phyloP scores from a whole-genome alignment of 2,888 invertebrate genomes.

The Oscheius sp. region DNA sequence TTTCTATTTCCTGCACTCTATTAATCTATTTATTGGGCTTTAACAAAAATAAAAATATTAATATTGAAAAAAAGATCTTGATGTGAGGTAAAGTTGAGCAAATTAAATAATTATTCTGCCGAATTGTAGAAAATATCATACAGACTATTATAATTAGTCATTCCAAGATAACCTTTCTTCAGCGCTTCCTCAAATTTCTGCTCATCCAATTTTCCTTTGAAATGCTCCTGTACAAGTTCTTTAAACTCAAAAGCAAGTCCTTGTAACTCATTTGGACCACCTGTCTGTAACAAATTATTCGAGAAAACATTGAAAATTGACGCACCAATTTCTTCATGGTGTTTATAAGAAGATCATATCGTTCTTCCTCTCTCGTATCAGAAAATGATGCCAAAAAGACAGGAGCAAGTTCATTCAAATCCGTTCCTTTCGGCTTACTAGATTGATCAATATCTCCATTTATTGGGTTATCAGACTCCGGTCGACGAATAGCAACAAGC shows the following conservation, averaged over 20 bases:
- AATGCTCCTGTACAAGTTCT: too few relatives aligned
- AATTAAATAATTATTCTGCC: background rate
- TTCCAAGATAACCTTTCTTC: slow-evolving; percentile 5
- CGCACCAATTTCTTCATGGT: slow-evolving; percentile 5
- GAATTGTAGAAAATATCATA: background rate
- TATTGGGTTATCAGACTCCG: background rate
- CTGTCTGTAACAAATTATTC: background rate
- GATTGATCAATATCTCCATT: background rate
- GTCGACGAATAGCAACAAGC: background rate
- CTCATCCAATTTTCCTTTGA: background rate
- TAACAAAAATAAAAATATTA: slow-evolving; percentile 2
- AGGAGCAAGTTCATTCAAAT: background rate
- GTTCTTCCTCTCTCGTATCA: slow-evolving; percentile 3
- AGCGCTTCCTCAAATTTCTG: slow-evolving; percentile 7
- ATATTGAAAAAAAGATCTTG: background rate
- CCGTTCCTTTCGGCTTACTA: background rate
- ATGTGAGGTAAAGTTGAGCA: background rate
- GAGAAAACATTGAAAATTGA: background rate
- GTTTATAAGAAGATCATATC: background rate
- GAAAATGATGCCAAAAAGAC: background rate
- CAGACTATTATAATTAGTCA: background rate
- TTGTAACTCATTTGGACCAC: background rate
- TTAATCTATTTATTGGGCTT: too few relatives aligned
- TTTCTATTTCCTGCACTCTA: too few relatives aligned
- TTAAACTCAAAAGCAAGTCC: slow-evolving; percentile 10